Percentiles rank a stretch among this genome's conserved stretches.
These are phyloP conservation scores for Bruchidius siliquastri DNA, from an alignment of 2,888 invertebrate species.

Conservation along the genomic window DNA sequence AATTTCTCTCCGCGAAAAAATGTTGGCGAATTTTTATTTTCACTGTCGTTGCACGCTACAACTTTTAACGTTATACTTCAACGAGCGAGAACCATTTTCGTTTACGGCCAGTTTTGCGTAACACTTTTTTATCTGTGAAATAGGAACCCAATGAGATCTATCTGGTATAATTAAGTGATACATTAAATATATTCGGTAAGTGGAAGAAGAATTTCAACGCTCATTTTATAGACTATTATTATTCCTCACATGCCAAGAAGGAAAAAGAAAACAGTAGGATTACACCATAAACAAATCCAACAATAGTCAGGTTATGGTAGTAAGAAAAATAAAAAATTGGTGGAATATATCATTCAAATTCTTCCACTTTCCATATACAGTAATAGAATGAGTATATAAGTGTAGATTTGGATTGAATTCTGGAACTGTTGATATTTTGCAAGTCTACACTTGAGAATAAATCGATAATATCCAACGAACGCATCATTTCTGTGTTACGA, in stretches of 20 bases:
- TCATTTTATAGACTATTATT: not conserved
- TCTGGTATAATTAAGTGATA: no score
- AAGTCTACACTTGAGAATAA: no score
- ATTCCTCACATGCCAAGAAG: not conserved
- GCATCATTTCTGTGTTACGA: no score
- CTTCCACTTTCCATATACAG: no score
- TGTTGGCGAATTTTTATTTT: not conserved
- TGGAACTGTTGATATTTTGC: no score
- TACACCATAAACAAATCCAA: not conserved
- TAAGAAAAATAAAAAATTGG: not conserved
- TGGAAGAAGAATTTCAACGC: not conserved
- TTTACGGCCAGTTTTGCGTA: not conserved
- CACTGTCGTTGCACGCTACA: not conserved
- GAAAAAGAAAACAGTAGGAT: not conserved
- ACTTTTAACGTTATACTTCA: not conserved
- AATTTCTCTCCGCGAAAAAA: not conserved
- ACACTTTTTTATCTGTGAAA: not conserved
- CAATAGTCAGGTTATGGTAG: not conserved
- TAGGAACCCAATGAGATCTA: not conserved
- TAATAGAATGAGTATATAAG: no score
- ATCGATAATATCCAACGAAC: no score
- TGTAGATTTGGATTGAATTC: no score
- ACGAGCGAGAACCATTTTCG: not conserved
- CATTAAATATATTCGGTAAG: not conserved
- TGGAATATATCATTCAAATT: no score